phyloP scores from a whole-genome alignment of 2,888 invertebrate species.

The Theretra japonica region DNA sequence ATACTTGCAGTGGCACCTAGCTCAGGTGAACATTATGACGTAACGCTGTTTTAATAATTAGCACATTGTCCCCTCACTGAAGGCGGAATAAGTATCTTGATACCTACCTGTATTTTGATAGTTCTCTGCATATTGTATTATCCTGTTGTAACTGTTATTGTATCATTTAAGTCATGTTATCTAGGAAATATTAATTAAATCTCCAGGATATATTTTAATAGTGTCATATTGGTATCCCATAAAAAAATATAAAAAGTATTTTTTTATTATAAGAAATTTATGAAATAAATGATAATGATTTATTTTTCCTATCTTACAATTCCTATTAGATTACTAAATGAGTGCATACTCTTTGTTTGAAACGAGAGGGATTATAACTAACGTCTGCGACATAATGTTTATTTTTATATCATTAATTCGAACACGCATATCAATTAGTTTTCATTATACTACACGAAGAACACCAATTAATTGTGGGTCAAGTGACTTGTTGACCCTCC shows the following conservation, averaged over 20 bases:
- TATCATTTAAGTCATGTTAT: too few species aligned
- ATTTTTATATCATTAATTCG: not conserved
- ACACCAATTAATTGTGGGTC: not conserved
- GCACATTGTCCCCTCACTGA: constrained; percentile 12
- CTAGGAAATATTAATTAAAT: too few species aligned
- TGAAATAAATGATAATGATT: too few species aligned
- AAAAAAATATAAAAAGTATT: too few species aligned
- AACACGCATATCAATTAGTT: not conserved
- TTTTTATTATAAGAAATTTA: too few species aligned
- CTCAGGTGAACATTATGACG: constrained; percentile 29
- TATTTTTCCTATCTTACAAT: too few species aligned
- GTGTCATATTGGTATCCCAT: too few species aligned
- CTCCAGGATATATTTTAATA: too few species aligned
- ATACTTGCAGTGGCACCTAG: constrained; percentile 53
- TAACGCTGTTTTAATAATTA: constrained; percentile 3
- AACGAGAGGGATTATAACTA: not conserved
- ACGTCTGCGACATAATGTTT: not conserved
- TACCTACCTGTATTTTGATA: too few species aligned
- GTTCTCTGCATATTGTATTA: too few species aligned
- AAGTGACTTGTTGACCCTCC: not conserved
- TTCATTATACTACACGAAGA: not conserved
- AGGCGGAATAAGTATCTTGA: not conserved
- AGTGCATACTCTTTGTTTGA: not conserved
- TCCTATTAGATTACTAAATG: too few species aligned
- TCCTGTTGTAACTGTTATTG: too few species aligned